These are phyloP conservation scores for Channa maculata DNA, from an alignment of 2,113 vertebrate species.

Conservation along the genomic window DNA sequence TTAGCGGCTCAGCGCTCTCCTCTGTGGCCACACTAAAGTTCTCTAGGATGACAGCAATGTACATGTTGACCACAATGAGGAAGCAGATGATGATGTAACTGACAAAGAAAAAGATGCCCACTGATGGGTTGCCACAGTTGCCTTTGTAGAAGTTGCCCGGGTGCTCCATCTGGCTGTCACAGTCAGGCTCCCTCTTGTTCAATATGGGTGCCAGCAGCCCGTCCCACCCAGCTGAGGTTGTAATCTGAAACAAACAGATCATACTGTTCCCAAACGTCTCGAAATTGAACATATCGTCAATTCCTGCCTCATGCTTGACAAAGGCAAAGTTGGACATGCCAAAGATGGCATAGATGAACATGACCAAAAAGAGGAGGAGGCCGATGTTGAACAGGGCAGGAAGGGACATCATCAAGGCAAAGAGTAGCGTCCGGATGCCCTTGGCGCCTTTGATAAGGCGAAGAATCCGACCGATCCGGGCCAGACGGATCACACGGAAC, in stretches of 20 bases:
- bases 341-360: slow-evolving; percentile 98
- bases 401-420: slow-evolving; percentile 98
- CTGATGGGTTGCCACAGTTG: slow-evolving; percentile 92
- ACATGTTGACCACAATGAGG: slow-evolving; percentile 98
- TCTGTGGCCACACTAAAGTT: slow-evolving; percentile 97
- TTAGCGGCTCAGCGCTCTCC: slow-evolving; percentile 93
- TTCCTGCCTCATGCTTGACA: slow-evolving; percentile 90
- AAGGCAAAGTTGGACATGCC: slow-evolving; percentile 98
- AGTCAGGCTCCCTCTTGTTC: slow-evolving; percentile 90
- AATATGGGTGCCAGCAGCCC: slow-evolving; percentile 89
- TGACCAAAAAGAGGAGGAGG: slow-evolving; percentile 94
- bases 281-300: slow-evolving; percentile 98
- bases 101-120: slow-evolving; percentile 95
- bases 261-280: slow-evolving; percentile 97
- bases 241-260: slow-evolving; percentile 97
- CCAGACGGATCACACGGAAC: slow-evolving; percentile 94
- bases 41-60: slow-evolving; percentile 98
- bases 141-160: slow-evolving; percentile 88
- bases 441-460: slow-evolving; percentile 97
- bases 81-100: slow-evolving; percentile 99
- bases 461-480: slow-evolving; percentile 94
- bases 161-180: slow-evolving; percentile 87
- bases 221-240: slow-evolving; percentile 95
- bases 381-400: slow-evolving; percentile 97
- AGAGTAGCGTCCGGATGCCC: slow-evolving; percentile 95